phyloP scores from a whole-genome alignment of 64 coral and sea anemone species.

The Montipora foliosa region DNA sequence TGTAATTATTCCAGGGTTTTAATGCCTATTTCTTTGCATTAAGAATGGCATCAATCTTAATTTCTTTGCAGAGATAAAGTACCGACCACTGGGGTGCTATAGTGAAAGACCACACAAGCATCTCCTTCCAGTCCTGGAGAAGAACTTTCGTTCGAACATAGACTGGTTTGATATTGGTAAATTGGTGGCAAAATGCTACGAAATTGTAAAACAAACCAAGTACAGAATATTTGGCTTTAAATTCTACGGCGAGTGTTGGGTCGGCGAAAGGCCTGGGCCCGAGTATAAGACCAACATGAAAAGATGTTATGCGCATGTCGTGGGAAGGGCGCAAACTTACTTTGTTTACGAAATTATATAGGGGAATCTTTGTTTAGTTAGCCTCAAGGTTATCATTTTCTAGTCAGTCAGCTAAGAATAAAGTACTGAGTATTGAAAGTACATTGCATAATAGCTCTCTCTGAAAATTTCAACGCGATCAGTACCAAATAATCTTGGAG shows the following conservation, averaged over 20 bases:
- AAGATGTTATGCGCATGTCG: not conserved
- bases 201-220: not conserved
- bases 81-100: conserved; percentile 10
- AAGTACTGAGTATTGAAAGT: too few species aligned
- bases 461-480: too few species aligned
- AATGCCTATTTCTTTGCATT: too few species aligned
- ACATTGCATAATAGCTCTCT: too few species aligned
- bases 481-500: too few species aligned
- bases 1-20: too few species aligned
- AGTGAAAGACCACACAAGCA: conserved; percentile 4
- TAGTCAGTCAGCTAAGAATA: too few species aligned
- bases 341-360: conserved; percentile 29
- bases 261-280: not conserved
- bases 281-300: conserved; percentile 5
- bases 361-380: not conserved
- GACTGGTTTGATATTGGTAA: not conserved
- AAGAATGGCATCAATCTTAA: not conserved
- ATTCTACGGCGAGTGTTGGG: conserved; percentile 49
- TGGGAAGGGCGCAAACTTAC: conserved; percentile 13
- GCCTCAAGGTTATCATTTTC: too few species aligned
- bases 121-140: conserved; percentile 25
- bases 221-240: conserved; percentile 28
- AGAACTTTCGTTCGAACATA: conserved; percentile 9
- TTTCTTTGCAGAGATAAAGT: not conserved
- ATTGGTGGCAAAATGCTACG: conserved; percentile 9